These are phyloP conservation scores for Drosophila simulans DNA, from an alignment of 1,140 invertebrate species.

Conservation along the genomic window DNA sequence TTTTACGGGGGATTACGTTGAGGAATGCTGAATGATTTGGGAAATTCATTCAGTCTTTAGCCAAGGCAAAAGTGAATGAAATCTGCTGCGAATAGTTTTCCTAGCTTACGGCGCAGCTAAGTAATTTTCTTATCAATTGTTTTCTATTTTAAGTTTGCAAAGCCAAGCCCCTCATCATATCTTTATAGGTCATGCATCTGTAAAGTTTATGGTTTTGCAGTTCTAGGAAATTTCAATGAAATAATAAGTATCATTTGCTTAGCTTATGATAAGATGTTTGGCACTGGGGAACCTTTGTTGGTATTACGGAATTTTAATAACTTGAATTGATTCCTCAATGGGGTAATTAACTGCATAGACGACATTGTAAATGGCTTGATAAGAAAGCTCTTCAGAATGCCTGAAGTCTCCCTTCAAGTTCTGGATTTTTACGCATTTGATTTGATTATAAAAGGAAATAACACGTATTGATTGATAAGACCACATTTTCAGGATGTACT, in stretches of 20 bases:
- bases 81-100: background rate
- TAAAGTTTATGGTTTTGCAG: slow-evolving; percentile 4
- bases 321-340: slow-evolving; percentile 1
- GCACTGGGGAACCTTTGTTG: too few relatives aligned
- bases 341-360: background rate
- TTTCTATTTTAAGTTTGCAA: background rate
- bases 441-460: background rate
- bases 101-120: too few relatives aligned
- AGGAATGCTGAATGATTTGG: slow-evolving; percentile 24
- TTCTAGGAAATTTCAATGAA: slow-evolving; percentile 1
- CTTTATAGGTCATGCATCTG: slow-evolving; percentile 1
- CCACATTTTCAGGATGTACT: too few relatives aligned
- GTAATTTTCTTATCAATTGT: slow-evolving; percentile 4
- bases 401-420: background rate
- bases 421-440: background rate
- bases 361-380: background rate
- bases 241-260: background rate
- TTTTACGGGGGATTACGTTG: slow-evolving; percentile 14
- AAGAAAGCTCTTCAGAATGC: background rate
- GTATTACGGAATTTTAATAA: slow-evolving; percentile 2
- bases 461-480: too few relatives aligned
- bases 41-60: slow-evolving; percentile 14
- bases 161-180: slow-evolving; percentile 7
- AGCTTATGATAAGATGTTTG: background rate
- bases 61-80: background rate